Conservation (phyloP, 2,797 vertebrate species). For the Intellagama lesueurii region DNA sequence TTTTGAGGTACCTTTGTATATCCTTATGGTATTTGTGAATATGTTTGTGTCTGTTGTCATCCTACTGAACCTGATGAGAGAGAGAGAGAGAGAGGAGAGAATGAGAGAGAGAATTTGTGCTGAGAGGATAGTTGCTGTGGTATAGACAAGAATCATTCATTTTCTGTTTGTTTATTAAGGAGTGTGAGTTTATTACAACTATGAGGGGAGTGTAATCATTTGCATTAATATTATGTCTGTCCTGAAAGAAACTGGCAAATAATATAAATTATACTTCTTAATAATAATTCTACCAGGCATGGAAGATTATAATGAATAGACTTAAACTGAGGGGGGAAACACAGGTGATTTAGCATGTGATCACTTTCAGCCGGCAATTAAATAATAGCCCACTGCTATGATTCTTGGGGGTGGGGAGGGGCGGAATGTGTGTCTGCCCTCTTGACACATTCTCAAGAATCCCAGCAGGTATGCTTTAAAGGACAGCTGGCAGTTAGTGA, state of each 20-base stretch:
- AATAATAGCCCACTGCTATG: too few species aligned
- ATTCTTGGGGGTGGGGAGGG: too few species aligned
- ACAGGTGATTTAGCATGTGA: too few species aligned
- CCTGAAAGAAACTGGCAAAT: slow-evolving; percentile 33
- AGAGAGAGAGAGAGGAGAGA: too few species aligned
- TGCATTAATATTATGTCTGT: slow-evolving; percentile 40
- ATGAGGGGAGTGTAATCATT: slow-evolving; percentile 1
- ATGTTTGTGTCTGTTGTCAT: neutral
- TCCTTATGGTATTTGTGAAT: neutral
- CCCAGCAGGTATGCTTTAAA: too few species aligned
- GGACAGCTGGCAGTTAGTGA: too few species aligned
- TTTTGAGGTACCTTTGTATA: neutral
- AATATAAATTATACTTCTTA: slow-evolving; percentile 61
- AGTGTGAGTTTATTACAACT: neutral
- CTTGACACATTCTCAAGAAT: too few species aligned
- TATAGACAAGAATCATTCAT: slow-evolving; percentile 9
- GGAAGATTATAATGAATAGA: slow-evolving; percentile 59
- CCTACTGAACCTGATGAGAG: too few species aligned
- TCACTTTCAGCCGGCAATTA: too few species aligned
- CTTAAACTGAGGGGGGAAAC: slow-evolving; percentile 30
- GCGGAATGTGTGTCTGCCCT: too few species aligned
- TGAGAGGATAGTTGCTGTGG: neutral
- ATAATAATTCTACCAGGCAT: slow-evolving; percentile 47
- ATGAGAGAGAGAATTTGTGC: too few species aligned
- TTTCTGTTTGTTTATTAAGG: slow-evolving; percentile 24